phyloP scores from a whole-genome alignment of 2,888 invertebrate genomes.

The Spialia ferax region DNA sequence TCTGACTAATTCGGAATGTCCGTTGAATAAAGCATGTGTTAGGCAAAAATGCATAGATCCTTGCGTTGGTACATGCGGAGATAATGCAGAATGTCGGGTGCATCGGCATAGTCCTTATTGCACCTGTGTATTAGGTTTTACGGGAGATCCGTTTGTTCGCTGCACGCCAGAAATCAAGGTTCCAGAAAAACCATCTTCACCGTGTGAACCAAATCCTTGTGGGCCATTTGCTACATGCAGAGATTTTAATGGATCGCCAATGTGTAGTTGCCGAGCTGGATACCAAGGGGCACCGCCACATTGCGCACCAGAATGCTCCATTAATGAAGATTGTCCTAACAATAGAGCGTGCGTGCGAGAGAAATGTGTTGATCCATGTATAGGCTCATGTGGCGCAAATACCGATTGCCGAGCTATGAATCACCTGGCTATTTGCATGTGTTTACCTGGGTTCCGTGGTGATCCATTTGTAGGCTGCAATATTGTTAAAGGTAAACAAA shows the following conservation, averaged over 20 bases:
- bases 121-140: slow-evolving; percentile 90
- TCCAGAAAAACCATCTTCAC: slow-evolving; percentile 80
- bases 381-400: slow-evolving; percentile 90
- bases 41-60: slow-evolving; percentile 93
- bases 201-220: slow-evolving; percentile 90
- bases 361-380: slow-evolving; percentile 91
- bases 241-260: slow-evolving; percentile 80
- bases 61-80: slow-evolving; percentile 91
- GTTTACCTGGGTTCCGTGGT: slow-evolving; percentile 89
- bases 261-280: slow-evolving; percentile 88
- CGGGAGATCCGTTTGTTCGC: slow-evolving; percentile 91
- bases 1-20: slow-evolving; percentile 92
- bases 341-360: slow-evolving; percentile 91
- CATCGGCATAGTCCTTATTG: slow-evolving; percentile 90
- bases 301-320: slow-evolving; percentile 92
- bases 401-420: slow-evolving; percentile 91
- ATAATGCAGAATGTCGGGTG: slow-evolving; percentile 90
- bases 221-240: slow-evolving; percentile 89
- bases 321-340: slow-evolving; percentile 91
- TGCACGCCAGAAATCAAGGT: slow-evolving; percentile 79
- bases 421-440: slow-evolving; percentile 92
- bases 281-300: slow-evolving; percentile 90
- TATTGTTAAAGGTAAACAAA: slow-evolving; percentile 61
- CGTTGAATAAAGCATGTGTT: slow-evolving; percentile 91
- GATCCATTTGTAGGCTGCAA: slow-evolving; percentile 89